Conservation (phyloP, 2,797 vertebrate species). For the Coracias cyanogaster region DNA sequence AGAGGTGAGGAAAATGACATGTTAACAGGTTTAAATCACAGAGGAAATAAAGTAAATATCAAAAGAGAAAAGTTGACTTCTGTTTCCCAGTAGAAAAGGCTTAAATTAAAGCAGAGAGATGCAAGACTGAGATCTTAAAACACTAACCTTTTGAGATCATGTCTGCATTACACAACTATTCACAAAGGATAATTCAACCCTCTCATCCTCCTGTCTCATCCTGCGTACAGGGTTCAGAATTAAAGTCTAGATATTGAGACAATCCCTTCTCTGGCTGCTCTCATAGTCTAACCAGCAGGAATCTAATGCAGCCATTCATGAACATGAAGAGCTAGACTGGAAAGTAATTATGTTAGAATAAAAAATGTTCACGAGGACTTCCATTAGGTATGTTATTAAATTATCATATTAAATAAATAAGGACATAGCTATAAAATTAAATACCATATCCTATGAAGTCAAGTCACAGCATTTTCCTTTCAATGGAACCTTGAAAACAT, state of each 20-base stretch:
- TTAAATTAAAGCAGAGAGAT: slow-evolving; percentile 47
- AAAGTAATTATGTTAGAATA: neutral
- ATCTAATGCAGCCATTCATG: neutral
- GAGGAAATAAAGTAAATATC: slow-evolving; percentile 57
- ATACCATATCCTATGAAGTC: neutral
- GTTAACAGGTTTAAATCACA: slow-evolving; percentile 41
- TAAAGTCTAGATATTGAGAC: neutral
- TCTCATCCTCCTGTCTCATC: neutral
- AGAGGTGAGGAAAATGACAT: slow-evolving; percentile 14
- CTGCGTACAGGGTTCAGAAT: neutral
- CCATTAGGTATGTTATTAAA: neutral
- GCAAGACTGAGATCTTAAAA: neutral
- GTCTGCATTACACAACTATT: slow-evolving; percentile 5
- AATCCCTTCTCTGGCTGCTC: neutral
- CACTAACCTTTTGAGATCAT: slow-evolving; percentile 34
- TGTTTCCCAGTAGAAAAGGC: slow-evolving; percentile 11
- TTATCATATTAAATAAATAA: neutral
- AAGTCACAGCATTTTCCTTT: neutral
- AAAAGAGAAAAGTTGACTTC: slow-evolving; percentile 25
- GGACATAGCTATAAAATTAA: neutral
- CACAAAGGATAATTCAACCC: neutral
- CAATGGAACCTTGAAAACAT: neutral
- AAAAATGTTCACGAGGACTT: neutral
- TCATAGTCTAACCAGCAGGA: neutral
- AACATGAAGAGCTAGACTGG: neutral